Evolutionary conservation across 2,797 vertebrate species (phyloP).

Genomic region (Propithecus perrieri): DNA sequence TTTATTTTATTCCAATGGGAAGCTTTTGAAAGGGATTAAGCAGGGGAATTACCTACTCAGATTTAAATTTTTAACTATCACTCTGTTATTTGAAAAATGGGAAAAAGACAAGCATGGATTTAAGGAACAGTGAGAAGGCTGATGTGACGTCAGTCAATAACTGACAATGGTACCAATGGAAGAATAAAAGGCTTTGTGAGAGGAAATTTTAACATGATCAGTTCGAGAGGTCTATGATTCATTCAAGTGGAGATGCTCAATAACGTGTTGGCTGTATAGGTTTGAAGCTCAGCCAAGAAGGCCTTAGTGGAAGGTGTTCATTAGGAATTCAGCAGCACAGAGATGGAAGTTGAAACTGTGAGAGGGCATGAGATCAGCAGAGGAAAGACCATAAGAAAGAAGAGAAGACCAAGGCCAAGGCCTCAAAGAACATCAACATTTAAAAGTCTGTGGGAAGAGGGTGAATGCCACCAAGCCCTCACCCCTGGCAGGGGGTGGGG

Average conservation of each 20-base stretch:
- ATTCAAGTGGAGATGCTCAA: background rate
- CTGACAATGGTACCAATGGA: background rate
- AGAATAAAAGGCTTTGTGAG: background rate
- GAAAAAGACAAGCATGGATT: background rate
- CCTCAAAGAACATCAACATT: background rate
- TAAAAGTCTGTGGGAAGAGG: background rate
- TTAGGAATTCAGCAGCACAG: background rate
- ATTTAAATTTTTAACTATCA: conserved; percentile 31
- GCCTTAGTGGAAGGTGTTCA: background rate
- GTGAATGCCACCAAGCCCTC: background rate
- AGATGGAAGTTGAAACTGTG: background rate
- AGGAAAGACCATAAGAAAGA: background rate
- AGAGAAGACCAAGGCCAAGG: background rate
- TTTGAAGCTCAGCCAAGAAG: background rate
- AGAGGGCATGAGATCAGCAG: background rate
- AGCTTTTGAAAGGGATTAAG: background rate
- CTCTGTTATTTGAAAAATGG: background rate
- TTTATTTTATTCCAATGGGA: background rate
- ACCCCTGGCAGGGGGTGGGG: background rate
- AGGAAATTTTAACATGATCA: background rate
- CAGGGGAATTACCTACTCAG: background rate
- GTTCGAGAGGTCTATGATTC: background rate
- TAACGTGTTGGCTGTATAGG: background rate
- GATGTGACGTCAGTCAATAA: background rate
- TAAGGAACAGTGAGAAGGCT: background rate